Percentiles rank a stretch among this genome's conserved stretches.
phyloP scores from a whole-genome alignment of 2,797 vertebrate genomes.

The Xiphorhynchus erythropygius region DNA sequence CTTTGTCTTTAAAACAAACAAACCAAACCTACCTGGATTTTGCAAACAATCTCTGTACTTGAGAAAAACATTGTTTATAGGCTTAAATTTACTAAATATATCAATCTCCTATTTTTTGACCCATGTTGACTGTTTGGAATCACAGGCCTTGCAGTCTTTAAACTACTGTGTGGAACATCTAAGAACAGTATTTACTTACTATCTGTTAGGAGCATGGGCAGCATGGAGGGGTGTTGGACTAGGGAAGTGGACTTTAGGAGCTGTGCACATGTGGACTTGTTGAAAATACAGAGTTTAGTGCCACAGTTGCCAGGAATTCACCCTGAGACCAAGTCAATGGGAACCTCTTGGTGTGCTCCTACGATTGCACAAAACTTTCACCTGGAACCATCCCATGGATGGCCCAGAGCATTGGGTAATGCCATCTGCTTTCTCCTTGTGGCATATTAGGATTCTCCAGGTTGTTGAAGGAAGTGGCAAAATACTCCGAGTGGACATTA shows the following conservation, averaged over 20 bases:
- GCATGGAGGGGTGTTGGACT: neutral
- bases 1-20: neutral
- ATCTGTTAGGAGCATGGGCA: neutral
- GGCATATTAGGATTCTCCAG: rapidly evolving
- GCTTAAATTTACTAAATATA: neutral
- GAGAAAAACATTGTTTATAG: neutral
- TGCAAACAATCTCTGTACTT: neutral
- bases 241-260: neutral
- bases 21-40: neutral
- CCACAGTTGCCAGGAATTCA: neutral
- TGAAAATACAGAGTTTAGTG: neutral
- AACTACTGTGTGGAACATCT: neutral
- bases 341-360: neutral
- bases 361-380: neutral
- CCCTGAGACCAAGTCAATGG: neutral
- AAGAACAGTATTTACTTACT: neutral
- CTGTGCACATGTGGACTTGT: rapidly evolving
- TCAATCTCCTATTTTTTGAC: neutral
- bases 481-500: rapidly evolving
- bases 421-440: neutral
- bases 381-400: neutral
- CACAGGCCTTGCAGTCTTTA: neutral
- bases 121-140: neutral
- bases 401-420: neutral
- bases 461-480: neutral